Base-by-base conservation (phyloP, 2,797 vertebrate genomes). In the Tamandua tetradactyla region DNA sequence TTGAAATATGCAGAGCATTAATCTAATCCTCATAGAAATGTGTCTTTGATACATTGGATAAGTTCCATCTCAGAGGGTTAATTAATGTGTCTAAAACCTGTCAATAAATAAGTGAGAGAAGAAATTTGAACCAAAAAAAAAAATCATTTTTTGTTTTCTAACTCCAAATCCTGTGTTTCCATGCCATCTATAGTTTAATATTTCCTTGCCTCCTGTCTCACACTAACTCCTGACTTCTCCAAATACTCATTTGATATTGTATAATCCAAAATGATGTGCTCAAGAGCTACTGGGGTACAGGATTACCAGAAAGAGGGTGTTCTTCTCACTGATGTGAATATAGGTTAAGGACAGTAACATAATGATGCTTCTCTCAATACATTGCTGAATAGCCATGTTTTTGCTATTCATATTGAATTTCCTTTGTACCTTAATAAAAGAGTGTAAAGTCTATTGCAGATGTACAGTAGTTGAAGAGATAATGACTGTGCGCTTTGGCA, bases 321-420 rank as follows among this genome's bases (percentile, higher is more conserved):
- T 96, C 71, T 68, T 17, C 1, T 66, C 80, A 20, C 2, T 93
- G 78, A 84, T 49, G 7, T 35, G n/a, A 92, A 7, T 71, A 91
- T 92, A 96, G 94, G 32, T 64, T 18, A 94, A 59, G 44, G 72
- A 35, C 1, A 55, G 62, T 69, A 94, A 93, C 40, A 13, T 80
- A 75, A 71, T 92, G 49, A 40, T n/a, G 13, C 42, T 87, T 72
- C 82, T 95, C 66, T 87, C 86, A 0, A 68, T 88, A 96, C 68
- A 64, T 22, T 61, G 18, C 40, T 75, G 6, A 23, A 52, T 30
- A 79, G 10, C 79, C 49, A 79, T 49, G 44, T 64, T 57, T 90
- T n/a, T 88, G 30, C 25, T 27, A 14, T 44, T 62, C 52, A 2
- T 42, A 18, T 64, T 10, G 40, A 75, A 23, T 62, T 79, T 62